These are phyloP conservation scores for Centropus bengalensis DNA, from an alignment of 2,113 vertebrate genomes.

Conservation along the genomic window DNA sequence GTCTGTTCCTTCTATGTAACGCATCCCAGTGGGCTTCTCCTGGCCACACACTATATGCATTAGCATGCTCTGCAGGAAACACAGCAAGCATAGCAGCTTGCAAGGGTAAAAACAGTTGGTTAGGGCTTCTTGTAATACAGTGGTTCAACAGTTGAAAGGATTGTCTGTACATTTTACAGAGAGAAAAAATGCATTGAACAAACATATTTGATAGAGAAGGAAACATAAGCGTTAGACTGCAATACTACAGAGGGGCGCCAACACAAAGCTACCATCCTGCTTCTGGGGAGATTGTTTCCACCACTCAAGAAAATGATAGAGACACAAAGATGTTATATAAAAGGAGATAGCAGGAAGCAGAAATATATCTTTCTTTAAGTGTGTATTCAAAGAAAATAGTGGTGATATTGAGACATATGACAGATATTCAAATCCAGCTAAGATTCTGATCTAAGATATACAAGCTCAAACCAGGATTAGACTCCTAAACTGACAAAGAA, in stretches of 20 bases:
- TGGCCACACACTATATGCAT: not conserved
- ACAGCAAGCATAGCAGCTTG: not conserved
- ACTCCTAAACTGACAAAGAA: not conserved
- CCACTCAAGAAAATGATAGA: not conserved
- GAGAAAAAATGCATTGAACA: not conserved
- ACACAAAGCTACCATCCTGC: not conserved
- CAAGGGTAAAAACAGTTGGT: not conserved
- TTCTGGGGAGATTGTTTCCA: not conserved
- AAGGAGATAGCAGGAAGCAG: not conserved
- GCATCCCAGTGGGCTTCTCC: not conserved
- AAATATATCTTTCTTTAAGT: not conserved
- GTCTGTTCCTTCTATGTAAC: not conserved
- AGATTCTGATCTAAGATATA: not conserved
- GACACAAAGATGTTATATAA: not conserved
- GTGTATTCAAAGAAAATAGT: not conserved
- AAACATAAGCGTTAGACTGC: not conserved
- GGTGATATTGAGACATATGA: not conserved
- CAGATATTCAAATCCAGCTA: not conserved
- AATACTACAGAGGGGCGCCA: not conserved
- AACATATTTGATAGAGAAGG: not conserved
- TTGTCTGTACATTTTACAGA: not conserved
- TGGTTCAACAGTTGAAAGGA: not conserved
- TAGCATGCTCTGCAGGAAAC: slow-evolving; percentile 10
- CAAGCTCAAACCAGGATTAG: not conserved
- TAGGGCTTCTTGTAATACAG: slow-evolving; percentile 14